A percentile compares a stretch with the other conserved stretches of the same genome.
These are phyloP conservation scores for Riparia riparia DNA, from an alignment of 2,113 vertebrate species.

Conservation along the genomic window DNA sequence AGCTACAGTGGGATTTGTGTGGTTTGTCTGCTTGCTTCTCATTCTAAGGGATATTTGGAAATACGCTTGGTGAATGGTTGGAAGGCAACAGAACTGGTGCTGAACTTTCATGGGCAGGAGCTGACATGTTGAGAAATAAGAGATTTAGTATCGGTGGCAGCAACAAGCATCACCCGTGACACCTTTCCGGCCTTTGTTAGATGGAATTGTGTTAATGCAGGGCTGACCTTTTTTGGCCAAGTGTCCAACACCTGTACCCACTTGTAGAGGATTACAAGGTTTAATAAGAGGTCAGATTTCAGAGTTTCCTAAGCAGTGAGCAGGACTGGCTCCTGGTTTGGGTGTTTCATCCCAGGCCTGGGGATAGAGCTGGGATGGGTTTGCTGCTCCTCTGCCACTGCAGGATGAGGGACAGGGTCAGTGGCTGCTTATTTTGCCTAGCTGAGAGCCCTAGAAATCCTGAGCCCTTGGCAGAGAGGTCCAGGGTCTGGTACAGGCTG, in stretches of 20 bases:
- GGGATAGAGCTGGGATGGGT: background rate
- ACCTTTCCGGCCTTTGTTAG: background rate
- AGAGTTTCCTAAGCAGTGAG: background rate
- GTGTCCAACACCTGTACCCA: background rate
- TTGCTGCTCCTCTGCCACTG: background rate
- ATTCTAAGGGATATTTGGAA: background rate
- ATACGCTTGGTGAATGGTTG: background rate
- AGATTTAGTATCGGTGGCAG: background rate
- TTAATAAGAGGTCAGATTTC: background rate
- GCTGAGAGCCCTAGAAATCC: too few relatives aligned
- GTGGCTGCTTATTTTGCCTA: background rate
- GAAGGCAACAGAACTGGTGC: background rate
- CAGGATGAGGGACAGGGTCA: rapidly evolving
- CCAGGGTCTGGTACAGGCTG: too few relatives aligned
- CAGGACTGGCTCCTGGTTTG: background rate
- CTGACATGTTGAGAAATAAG: background rate
- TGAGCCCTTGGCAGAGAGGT: too few relatives aligned
- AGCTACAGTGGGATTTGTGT: background rate
- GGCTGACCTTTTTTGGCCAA: background rate
- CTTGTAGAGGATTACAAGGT: background rate
- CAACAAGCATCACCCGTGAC: background rate
- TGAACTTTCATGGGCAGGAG: background rate
- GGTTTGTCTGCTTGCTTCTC: background rate
- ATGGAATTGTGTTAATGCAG: background rate
- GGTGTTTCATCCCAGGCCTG: too few relatives aligned